Base-by-base conservation (phyloP, 2,113 vertebrate genomes). In the Nymphicus hollandicus region DNA sequence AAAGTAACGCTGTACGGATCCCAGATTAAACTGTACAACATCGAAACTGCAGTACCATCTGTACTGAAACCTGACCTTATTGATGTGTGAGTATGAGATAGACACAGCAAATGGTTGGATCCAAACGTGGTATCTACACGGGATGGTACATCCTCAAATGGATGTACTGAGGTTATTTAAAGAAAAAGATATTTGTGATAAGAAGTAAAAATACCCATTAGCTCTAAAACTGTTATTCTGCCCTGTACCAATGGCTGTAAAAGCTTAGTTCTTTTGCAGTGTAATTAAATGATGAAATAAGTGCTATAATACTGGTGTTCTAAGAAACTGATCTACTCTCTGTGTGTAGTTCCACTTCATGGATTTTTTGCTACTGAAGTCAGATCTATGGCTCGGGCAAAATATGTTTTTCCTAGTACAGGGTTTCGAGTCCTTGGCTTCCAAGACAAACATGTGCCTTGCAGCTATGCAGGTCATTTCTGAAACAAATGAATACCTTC, bases 31-130 rank as follows among this genome's bases (percentile, higher is more conserved):
- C 96, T 99, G 88, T 99, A 99, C 93, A 99, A 99, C 97, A 98
- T 99, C 33, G 99, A 99, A 96, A 99, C 99, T 7, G 99, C 99
- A 3, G 99, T 99, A 89, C 99, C 99, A 43, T 99, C 99, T 17
- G 99, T 99, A 27, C 93, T 99, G 89, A 99, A 99, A 93, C 99
- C 99, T 7, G 99, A 99, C 97, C 99, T 99, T 79, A 99, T 98
- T 13, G 99, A 99, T 52, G 99, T 99, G 99, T 99, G 96, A 99
- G 99, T 99, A 95, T 53, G 44, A 52, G 55, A 6, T 9, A 11
- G 1, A 7, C 23, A 2, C 46, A 79, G 27, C 35, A 8, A 22
- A 14, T 9, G 18, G 2, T 9, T 3, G 13, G 25, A 4, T n/a
- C 39, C 37, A 24, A 2, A 20, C 17, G 14, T 6, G 6, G 18